phyloP scores from a whole-genome alignment of 2,888 invertebrate species.

The Phortica okadai region DNA sequence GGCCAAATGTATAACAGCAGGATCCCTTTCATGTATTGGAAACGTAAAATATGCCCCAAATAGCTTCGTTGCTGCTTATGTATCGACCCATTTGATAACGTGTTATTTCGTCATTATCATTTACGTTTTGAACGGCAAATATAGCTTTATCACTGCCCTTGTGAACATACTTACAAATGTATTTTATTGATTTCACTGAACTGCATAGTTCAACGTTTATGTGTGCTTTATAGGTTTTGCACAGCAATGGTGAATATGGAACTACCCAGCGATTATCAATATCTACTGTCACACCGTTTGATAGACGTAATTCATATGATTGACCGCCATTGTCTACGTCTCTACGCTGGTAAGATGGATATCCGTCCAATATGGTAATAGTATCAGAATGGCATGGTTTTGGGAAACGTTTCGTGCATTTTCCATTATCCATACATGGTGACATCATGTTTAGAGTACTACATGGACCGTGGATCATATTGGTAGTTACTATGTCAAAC shows the following conservation, averaged over 20 bases:
- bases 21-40: too few relatives aligned
- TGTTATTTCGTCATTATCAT: conserved; percentile 37
- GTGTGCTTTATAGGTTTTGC: too few relatives aligned
- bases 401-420: conserved; percentile 63
- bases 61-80: conserved; percentile 45
- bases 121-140: conserved; percentile 35
- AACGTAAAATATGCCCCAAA: too few relatives aligned
- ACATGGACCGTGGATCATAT: conserved; percentile 64
- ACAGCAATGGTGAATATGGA: conserved; percentile 57
- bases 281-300: too few relatives aligned
- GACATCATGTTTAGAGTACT: conserved; percentile 53
- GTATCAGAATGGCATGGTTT: conserved; percentile 52
- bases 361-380: conserved; percentile 58
- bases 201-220: too few relatives aligned
- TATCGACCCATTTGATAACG: conserved; percentile 38
- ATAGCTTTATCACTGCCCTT: conserved; percentile 41
- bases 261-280: neutral
- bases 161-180: too few relatives aligned
- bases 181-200: too few relatives aligned
- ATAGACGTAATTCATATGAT: too few relatives aligned
- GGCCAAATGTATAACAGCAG: too few relatives aligned
- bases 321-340: conserved; percentile 48
- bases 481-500: conserved; percentile 30
- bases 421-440: conserved; percentile 62
- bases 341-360: conserved; percentile 61